Conservation (phyloP, 2,797 vertebrate genomes). For the Mormyrops attenuatus region DNA sequence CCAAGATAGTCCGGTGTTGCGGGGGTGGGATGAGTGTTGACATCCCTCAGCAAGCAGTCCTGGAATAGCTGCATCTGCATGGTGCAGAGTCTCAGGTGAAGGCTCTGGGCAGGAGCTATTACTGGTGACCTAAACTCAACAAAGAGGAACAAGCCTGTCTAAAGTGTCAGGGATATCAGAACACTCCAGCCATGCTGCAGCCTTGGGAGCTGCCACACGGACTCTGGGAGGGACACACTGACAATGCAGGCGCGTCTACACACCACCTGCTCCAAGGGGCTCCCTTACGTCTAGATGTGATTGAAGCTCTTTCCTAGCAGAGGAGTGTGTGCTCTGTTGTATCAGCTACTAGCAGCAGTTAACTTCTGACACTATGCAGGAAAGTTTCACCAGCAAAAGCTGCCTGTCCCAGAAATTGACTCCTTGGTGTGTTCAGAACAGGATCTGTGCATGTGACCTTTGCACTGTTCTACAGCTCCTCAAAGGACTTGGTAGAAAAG, state of each 20-base stretch:
- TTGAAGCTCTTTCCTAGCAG: neutral
- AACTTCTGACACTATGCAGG: neutral
- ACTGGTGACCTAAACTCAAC: conserved; percentile 7
- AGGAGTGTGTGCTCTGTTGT: neutral
- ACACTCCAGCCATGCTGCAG: neutral
- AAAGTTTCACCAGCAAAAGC: neutral
- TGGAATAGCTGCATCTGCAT: neutral
- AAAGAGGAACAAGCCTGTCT: neutral
- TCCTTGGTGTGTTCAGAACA: neutral
- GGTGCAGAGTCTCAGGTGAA: neutral
- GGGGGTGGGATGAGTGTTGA: neutral
- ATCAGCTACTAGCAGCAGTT: neutral
- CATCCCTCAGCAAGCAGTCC: neutral
- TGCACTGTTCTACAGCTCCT: neutral
- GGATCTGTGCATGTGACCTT: neutral
- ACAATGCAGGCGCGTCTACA: neutral
- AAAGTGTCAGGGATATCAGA: neutral
- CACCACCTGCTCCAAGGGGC: neutral
- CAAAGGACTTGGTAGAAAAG: neutral
- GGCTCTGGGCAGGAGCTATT: neutral
- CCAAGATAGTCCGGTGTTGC: neutral
- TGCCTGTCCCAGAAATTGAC: neutral
- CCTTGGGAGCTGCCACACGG: neutral
- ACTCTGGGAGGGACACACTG: neutral
- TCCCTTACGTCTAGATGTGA: neutral